Evolutionary conservation across 2,888 invertebrate genomes (phyloP), one percentile per base, ranked within the genome.

Genomic region (Hartigia nigra): DNA sequence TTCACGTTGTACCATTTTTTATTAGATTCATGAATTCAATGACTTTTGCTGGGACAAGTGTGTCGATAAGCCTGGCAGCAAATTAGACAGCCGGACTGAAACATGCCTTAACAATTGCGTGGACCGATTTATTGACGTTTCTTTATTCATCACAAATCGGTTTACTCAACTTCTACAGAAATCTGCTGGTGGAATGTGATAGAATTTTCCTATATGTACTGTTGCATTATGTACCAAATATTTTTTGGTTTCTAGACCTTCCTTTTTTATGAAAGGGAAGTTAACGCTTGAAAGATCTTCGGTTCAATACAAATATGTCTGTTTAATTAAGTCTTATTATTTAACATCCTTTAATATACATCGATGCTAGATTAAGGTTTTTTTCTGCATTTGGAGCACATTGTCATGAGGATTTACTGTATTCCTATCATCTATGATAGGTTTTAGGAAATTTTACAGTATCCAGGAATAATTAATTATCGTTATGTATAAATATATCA

Each of bases 21-120:
- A 93, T 93, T 79, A 98, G 97, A 96, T 98, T 82, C 97, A 97
- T 87, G 96, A 97, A 91, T 96, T 98, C 91, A 98, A 97, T 87
- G 98, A 98, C 88, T 95, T 97, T 83, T 99, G 98, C 91, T 99
- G 98, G 98, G 98, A 98, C 31, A 97, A 97, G 91, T 99, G 98
- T 90, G 94, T 98, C 69, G 98, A 98, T 78, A 98, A 97, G 89
- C 97, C 98, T 5, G 95, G 96, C 69, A 94, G 95, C 74, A 98
- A 97, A 92, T 91, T 98, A 83, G 98, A 98, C 90, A 95, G 96
- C 78, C 94, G 95, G 87, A 97, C 98, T 1, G 98, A 98, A 92
- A 96, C 96, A 0, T 98, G 98, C 88, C 93, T 99, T 78, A 94
- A 94, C 31, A 98, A 98, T 91, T 98, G 98, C 92, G 98, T 98